Evolutionary conservation across 2,888 invertebrate species (phyloP).

Genomic region (Torymus aiolomorphi): DNA sequence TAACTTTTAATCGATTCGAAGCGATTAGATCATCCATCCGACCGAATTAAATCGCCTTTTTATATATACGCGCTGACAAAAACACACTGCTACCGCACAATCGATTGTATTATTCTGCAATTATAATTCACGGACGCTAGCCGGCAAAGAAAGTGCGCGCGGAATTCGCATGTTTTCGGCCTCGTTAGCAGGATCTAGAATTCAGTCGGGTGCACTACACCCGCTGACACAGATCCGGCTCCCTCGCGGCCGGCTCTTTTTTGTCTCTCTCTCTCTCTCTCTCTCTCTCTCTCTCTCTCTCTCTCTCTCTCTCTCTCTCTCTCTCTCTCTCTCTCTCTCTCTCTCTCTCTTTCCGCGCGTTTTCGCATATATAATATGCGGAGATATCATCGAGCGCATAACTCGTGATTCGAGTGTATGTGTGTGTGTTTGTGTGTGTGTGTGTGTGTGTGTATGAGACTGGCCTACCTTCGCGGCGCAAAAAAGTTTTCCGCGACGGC

Average conservation of each 20-base stretch:
- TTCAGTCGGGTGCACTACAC: slow-evolving; percentile 28
- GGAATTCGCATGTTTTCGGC: slow-evolving; percentile 52
- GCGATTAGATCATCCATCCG: too few species aligned
- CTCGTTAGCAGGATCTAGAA: slow-evolving; percentile 53
- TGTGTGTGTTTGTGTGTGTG: too few species aligned
- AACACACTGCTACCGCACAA: neutral
- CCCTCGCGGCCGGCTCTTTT: neutral
- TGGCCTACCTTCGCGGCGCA: too few species aligned
- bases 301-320: neutral
- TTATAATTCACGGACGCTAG: neutral
- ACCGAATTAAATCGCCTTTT: too few species aligned
- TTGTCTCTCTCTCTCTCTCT: neutral
- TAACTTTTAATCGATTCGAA: too few species aligned
- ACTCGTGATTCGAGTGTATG: too few species aligned
- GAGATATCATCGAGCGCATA: slow-evolving; percentile 23
- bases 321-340: neutral
- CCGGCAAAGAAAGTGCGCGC: slow-evolving; percentile 22
- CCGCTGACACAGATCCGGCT: slow-evolving; percentile 51
- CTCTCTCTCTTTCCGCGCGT: neutral
- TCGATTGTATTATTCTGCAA: slow-evolving; percentile 19
- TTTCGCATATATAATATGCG: neutral
- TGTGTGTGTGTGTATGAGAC: too few species aligned
- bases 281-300: too few species aligned
- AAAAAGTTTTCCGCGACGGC: too few species aligned
- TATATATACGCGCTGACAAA: too few species aligned